Evolutionary conservation across 2,113 vertebrate genomes (phyloP).

Genomic region (western clawed frog (Xenopus tropicalis)): DNA sequence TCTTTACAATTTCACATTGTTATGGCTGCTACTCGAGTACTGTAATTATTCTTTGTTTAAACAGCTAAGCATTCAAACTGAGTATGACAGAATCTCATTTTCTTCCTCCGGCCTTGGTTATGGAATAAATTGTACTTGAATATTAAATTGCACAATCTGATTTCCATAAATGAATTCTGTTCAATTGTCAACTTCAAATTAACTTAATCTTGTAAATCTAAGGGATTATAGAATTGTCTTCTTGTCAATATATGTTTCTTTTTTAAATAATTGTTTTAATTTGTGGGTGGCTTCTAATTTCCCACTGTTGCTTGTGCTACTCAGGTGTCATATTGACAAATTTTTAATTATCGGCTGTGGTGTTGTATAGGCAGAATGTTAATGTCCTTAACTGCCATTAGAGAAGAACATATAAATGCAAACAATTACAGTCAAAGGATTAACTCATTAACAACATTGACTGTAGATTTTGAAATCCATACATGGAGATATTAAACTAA

Average conservation of each 20-base stretch:
- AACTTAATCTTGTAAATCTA: slow-evolving; percentile 43
- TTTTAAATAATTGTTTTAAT: slow-evolving; percentile 34
- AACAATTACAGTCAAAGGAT: neutral
- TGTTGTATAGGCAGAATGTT: neutral
- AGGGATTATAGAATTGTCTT: slow-evolving; percentile 25
- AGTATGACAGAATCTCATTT: slow-evolving; percentile 42
- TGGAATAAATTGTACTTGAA: slow-evolving; percentile 36
- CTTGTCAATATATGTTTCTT: slow-evolving; percentile 25
- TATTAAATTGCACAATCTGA: slow-evolving; percentile 39
- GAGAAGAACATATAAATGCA: neutral
- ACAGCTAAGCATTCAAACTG: slow-evolving; percentile 39
- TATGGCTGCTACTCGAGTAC: slow-evolving; percentile 31
- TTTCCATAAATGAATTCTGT: slow-evolving; percentile 41
- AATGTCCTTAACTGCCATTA: neutral
- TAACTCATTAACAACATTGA: neutral
- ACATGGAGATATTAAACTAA: too few relatives aligned
- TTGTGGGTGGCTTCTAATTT: neutral
- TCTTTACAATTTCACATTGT: slow-evolving; percentile 19
- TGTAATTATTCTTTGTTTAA: slow-evolving; percentile 40
- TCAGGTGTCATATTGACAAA: slow-evolving; percentile 23
- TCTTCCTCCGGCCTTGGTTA: slow-evolving; percentile 32
- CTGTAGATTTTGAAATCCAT: too few relatives aligned
- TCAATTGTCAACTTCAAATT: slow-evolving; percentile 41
- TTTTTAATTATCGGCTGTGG: slow-evolving; percentile 26
- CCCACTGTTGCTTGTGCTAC: slow-evolving; percentile 7